Percentiles rank a stretch among this genome's conserved stretches.
Conservation (phyloP, 2,113 vertebrate genomes). For the Strix uralensis region DNA sequence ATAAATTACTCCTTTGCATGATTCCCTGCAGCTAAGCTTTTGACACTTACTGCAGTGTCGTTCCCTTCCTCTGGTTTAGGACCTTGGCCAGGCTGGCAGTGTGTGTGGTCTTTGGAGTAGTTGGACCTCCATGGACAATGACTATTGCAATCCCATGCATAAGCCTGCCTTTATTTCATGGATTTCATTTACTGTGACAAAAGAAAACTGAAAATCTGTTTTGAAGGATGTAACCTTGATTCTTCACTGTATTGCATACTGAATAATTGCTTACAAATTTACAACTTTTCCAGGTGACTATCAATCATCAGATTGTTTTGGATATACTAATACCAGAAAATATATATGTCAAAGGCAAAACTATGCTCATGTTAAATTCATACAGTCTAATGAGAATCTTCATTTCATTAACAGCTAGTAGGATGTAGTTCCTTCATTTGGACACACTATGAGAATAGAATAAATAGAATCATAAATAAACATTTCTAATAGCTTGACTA, state of each 20-base stretch:
- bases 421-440: neutral
- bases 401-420: neutral
- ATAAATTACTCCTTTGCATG: neutral
- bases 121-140: neutral
- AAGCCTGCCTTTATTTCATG: neutral
- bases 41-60: neutral
- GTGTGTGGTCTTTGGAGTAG: neutral
- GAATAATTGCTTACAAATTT: neutral
- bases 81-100: neutral
- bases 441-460: neutral
- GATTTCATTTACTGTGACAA: neutral
- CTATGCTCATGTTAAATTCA: neutral
- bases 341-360: neutral
- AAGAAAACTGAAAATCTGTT: neutral
- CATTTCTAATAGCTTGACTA: neutral
- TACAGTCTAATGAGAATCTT: neutral
- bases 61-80: neutral
- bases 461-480: conserved; percentile 9
- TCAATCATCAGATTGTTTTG: neutral
- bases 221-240: neutral
- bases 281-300: neutral
- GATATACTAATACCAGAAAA: neutral
- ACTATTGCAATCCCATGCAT: neutral
- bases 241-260: neutral
- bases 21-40: neutral